Conservation (phyloP, 2,797 vertebrate genomes). For the Alauda arvensis region DNA sequence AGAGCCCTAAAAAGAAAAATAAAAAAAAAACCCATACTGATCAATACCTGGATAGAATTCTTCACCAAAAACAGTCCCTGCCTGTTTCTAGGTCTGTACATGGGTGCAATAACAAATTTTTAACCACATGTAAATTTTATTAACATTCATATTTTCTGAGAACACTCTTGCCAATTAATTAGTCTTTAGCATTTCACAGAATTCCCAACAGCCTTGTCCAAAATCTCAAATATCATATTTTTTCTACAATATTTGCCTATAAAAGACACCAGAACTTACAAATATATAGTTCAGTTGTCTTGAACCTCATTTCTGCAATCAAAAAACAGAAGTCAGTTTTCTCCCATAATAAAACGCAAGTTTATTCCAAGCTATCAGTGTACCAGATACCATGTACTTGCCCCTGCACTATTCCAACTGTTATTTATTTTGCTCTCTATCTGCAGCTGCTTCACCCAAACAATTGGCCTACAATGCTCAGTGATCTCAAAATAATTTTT, state of each 20-base stretch:
- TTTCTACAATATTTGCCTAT: neutral
- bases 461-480: neutral
- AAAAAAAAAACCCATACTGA: accelerated
- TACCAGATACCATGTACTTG: neutral
- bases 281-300: neutral
- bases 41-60: neutral
- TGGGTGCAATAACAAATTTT: neutral
- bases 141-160: neutral
- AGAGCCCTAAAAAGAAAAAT: neutral
- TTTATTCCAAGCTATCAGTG: neutral
- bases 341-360: neutral
- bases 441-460: neutral
- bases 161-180: neutral
- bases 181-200: neutral
- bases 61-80: neutral
- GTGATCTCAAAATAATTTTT: neutral
- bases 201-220: neutral
- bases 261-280: neutral
- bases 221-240: neutral
- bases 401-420: neutral
- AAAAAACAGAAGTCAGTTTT: neutral
- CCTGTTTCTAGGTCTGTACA: neutral
- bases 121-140: accelerated
- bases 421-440: neutral
- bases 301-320: neutral